Conservation (phyloP, 2,113 vertebrate species). For the Chionis minor region DNA sequence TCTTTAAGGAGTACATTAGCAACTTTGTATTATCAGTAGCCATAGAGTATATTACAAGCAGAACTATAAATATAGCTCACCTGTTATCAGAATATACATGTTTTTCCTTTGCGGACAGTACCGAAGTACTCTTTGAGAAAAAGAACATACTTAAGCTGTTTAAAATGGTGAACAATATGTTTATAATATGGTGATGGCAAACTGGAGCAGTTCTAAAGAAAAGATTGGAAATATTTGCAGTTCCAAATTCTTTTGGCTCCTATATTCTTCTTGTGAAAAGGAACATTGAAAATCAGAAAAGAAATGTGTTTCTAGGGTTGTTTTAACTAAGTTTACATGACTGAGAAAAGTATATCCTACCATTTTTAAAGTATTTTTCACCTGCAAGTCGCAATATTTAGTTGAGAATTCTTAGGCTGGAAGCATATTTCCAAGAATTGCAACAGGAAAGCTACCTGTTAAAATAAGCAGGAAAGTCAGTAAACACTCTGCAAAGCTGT, state of each 20-base stretch:
- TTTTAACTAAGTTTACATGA: not conserved
- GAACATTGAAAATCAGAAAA: not conserved
- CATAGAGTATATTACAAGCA: not conserved
- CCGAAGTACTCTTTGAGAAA: not conserved
- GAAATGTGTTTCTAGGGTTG: not conserved
- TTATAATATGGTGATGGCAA: not conserved
- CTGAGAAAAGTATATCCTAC: not conserved
- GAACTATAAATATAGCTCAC: not conserved
- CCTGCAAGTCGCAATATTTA: not conserved
- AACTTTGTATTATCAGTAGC: not conserved
- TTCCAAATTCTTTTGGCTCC: not conserved
- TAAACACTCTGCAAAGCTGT: not conserved
- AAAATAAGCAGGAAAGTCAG: not conserved
- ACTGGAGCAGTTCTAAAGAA: not conserved
- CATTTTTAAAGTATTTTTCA: not conserved
- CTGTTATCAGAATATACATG: not conserved
- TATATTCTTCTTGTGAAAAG: not conserved
- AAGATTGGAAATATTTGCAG: not conserved
- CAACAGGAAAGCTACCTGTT: not conserved
- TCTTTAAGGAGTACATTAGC: not conserved
- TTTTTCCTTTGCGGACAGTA: not conserved
- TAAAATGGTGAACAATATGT: not conserved
- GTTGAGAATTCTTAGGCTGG: not conserved
- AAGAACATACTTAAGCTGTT: not conserved
- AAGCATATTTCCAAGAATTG: not conserved